phyloP scores from a whole-genome alignment of 2,113 vertebrate genomes.

The Fulmarus glacialis region DNA sequence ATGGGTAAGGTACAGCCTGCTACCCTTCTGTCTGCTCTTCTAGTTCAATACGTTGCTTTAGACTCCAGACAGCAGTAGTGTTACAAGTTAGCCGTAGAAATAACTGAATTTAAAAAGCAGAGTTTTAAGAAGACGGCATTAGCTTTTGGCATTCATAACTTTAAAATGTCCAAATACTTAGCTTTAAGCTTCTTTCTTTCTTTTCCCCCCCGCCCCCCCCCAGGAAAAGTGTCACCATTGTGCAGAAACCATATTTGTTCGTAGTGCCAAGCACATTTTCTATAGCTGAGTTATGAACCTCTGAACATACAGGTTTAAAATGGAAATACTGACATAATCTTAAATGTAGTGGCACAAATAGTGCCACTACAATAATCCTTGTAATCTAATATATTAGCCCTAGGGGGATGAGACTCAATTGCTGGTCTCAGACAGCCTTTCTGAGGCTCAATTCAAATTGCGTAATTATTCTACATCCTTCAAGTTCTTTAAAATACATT shows the following conservation, averaged over 20 bases:
- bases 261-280: slow-evolving; percentile 20
- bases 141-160: neutral
- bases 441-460: slow-evolving; percentile 40
- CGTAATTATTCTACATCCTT: slow-evolving; percentile 50
- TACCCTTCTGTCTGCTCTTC: neutral
- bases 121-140: neutral
- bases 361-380: slow-evolving; percentile 36
- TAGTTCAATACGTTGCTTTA: neutral
- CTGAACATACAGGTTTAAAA: slow-evolving; percentile 47
- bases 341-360: slow-evolving; percentile 60
- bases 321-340: slow-evolving; percentile 57
- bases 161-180: neutral
- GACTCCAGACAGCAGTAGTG: neutral
- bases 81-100: neutral
- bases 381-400: slow-evolving; percentile 60
- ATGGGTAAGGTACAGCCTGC: neutral
- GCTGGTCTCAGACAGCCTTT: slow-evolving; percentile 28
- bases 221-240: neutral
- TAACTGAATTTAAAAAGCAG: neutral
- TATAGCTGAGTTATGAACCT: slow-evolving; percentile 55
- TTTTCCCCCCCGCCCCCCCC: neutral
- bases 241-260: neutral
- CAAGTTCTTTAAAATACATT: slow-evolving; percentile 42
- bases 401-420: slow-evolving; percentile 32
- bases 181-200: neutral